Percentiles rank a stretch among this genome's conserved stretches.
Conservation (phyloP, 1,140 invertebrate genomes). For the Monochamus saltuarius region DNA sequence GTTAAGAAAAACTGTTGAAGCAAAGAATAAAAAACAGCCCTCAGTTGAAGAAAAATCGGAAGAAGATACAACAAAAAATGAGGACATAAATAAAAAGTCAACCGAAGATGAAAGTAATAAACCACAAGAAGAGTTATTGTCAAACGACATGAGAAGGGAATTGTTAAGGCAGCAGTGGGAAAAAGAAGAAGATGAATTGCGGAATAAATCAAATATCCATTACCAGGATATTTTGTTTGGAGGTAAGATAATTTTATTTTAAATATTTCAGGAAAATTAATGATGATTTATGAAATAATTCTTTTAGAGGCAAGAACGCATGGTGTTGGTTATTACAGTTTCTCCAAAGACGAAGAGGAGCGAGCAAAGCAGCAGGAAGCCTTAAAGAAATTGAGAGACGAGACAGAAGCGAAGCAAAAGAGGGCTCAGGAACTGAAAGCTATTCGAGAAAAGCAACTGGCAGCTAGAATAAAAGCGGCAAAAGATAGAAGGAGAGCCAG, state of each 20-base stretch:
- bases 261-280: too few relatives aligned
- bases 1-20: constrained; percentile 25
- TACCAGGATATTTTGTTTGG: constrained; percentile 88
- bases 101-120: constrained; percentile 13
- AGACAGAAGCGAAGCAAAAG: constrained; percentile 69
- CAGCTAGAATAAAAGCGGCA: constrained; percentile 75
- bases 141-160: constrained; percentile 59
- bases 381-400: constrained; percentile 66
- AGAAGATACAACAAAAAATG: constrained; percentile 8
- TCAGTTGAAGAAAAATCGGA: constrained; percentile 11
- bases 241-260: constrained; percentile 57
- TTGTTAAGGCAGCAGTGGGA: constrained; percentile 66
- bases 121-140: constrained; percentile 47
- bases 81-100: constrained; percentile 24
- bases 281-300: too few relatives aligned
- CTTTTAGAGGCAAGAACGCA: constrained; percentile 78
- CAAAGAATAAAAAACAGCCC: constrained; percentile 17
- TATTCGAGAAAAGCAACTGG: constrained; percentile 68
- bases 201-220: constrained; percentile 69
- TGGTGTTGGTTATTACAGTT: constrained; percentile 85
- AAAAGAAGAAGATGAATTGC: constrained; percentile 61
- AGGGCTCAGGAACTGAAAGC: constrained; percentile 64
- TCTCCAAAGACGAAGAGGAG: constrained; percentile 79
- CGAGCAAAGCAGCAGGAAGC: constrained; percentile 75
- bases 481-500: constrained; percentile 73